phyloP scores from a whole-genome alignment of 2,888 invertebrate genomes.

The Selenia dentaria region DNA sequence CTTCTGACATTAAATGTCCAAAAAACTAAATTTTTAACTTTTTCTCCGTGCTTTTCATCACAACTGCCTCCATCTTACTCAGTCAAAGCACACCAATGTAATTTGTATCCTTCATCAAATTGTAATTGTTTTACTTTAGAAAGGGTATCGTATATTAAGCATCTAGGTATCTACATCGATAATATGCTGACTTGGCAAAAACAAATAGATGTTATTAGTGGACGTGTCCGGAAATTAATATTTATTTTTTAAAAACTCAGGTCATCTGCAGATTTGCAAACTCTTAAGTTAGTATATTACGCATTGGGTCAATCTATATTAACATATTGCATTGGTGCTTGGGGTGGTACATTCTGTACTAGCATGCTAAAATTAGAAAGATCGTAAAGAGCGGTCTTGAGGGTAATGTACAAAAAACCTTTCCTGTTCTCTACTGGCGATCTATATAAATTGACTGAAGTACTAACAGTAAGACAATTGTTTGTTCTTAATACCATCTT shows the following conservation, averaged over 20 bases:
- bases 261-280: background rate
- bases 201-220: conserved; percentile 1
- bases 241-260: conserved; percentile 3
- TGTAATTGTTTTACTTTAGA: background rate
- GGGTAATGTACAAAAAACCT: background rate
- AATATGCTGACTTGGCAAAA: conserved; percentile 1
- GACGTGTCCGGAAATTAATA: conserved; percentile 3
- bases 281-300: conserved; percentile 1
- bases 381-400: conserved; percentile 2
- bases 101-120: background rate
- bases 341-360: conserved; percentile 1
- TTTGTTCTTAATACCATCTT: no score
- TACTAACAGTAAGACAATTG: no score
- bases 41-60: background rate
- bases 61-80: background rate
- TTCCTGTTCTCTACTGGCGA: background rate
- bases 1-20: conserved; percentile 3
- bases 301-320: background rate
- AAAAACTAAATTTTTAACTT: conserved; percentile 6
- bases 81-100: background rate
- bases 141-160: background rate
- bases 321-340: conserved; percentile 4
- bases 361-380: background rate
- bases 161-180: conserved; percentile 8
- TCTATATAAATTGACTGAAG: no score